These are phyloP conservation scores for Tiliacea citrago DNA, from an alignment of 2,888 invertebrate species.

Conservation along the genomic window DNA sequence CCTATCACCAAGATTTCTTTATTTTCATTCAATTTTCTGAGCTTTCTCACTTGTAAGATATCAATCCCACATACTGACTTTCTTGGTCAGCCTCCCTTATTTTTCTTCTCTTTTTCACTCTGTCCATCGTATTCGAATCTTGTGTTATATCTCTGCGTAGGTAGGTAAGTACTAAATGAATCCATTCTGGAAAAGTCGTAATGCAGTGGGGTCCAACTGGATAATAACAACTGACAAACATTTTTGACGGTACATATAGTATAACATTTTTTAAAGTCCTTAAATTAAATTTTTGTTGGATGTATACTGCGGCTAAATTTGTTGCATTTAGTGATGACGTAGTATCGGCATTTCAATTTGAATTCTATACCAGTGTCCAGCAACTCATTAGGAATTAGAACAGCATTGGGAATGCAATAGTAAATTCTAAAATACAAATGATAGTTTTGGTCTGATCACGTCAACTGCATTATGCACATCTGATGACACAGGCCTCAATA, in stretches of 20 bases:
- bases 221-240: neutral
- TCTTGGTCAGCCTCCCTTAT: neutral
- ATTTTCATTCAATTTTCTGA: neutral
- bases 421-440: slow-evolving; percentile 27
- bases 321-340: slow-evolving; percentile 19
- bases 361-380: slow-evolving; percentile 33
- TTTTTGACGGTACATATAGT: too few relatives aligned
- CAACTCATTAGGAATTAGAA: slow-evolving; percentile 45
- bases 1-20: neutral
- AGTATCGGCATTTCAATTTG: slow-evolving; percentile 30
- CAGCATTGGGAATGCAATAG: slow-evolving; percentile 20
- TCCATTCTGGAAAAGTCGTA: neutral
- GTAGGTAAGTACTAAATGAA: neutral
- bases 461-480: slow-evolving; percentile 19
- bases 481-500: neutral
- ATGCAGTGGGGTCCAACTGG: neutral
- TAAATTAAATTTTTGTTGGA: neutral
- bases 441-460: slow-evolving; percentile 20
- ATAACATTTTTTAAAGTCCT: neutral
- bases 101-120: neutral
- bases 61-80: neutral
- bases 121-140: neutral
- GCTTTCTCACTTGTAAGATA: neutral
- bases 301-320: slow-evolving; percentile 1
- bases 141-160: neutral